Base-by-base conservation (phyloP, 2,113 vertebrate genomes). In the Corythoichthys haematopterus region DNA sequence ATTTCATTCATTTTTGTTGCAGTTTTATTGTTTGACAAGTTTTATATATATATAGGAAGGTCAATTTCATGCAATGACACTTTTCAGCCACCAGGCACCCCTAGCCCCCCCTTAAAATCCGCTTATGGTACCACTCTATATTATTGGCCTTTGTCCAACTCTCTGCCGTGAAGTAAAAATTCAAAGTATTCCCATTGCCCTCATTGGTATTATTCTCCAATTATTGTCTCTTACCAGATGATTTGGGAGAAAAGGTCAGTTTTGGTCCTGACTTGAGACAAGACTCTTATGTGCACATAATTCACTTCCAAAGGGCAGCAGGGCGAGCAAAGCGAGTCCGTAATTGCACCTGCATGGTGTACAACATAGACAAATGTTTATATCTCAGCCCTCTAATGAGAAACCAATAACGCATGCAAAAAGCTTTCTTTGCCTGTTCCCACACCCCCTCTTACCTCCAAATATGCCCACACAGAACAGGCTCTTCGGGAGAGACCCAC, bases 351-450 rank as follows among this genome's bases (percentile, higher is more conserved):
- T 64, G 80, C 84, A 81, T 73, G 68, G 55, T 83, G 84, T 84
- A 85, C 84, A 87, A 85, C 88, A 87, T 74, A 87, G 86, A 91
- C 84, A 87, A 90, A 91, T 91, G 89, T 88, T 90, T 88, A 87
- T 84, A 87, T 88, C 86, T 80, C 84, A 64, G 80, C 83, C 80
- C 81, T 71, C 82, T 91, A 89, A 91, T 89, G 88, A 88, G 86
- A 90, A 89, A 89, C 86, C 86, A 85, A 90, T 91, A 89, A 87
- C 74, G 72, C 82, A 88, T 85, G 81, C 83, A 83, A 60, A 79
- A 74, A 76, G 72, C 68, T 77, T 52, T 66, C 53, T 51, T 63
- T 47, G 61, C 61, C 43, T 28, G 0, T 37, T n/a, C 35, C 8
- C 57, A 55, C n/a, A 12, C 6, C 52, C 15, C 8, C 38, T 58